phyloP scores from a whole-genome alignment of 2,113 vertebrate species.

The Urocynchramus pylzowi region DNA sequence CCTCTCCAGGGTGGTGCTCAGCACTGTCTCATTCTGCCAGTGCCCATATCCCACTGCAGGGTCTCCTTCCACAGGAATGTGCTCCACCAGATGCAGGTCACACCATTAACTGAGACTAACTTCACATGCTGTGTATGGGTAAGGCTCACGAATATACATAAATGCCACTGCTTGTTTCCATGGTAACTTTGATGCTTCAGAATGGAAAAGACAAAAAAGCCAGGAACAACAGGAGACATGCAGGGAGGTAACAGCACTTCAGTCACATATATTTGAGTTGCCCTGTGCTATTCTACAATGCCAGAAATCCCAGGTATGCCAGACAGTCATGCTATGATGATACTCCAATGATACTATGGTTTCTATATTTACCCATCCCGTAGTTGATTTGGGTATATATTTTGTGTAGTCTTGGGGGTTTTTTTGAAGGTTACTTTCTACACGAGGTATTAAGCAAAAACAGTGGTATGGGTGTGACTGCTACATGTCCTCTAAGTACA shows the following conservation, averaged over 20 bases:
- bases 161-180: constrained; percentile 54
- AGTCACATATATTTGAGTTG: not conserved
- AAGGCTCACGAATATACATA: constrained; percentile 3
- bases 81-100: not conserved
- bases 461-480: not conserved
- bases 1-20: not conserved
- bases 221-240: not conserved
- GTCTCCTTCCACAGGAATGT: not conserved
- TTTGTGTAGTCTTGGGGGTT: not conserved
- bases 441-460: not conserved
- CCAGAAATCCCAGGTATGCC: not conserved
- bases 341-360: not conserved
- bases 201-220: constrained; percentile 38
- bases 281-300: not conserved
- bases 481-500: not conserved
- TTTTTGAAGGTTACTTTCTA: not conserved
- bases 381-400: not conserved
- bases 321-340: not conserved
- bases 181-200: constrained; percentile 67
- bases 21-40: not conserved
- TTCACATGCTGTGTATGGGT: not conserved
- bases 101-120: not conserved
- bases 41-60: no score
- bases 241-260: not conserved
- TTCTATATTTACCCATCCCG: not conserved